Evolutionary conservation across 2,888 invertebrate genomes (phyloP), one percentile per base, ranked within the genome.

Genomic region (Ormyrus thymus): DNA sequence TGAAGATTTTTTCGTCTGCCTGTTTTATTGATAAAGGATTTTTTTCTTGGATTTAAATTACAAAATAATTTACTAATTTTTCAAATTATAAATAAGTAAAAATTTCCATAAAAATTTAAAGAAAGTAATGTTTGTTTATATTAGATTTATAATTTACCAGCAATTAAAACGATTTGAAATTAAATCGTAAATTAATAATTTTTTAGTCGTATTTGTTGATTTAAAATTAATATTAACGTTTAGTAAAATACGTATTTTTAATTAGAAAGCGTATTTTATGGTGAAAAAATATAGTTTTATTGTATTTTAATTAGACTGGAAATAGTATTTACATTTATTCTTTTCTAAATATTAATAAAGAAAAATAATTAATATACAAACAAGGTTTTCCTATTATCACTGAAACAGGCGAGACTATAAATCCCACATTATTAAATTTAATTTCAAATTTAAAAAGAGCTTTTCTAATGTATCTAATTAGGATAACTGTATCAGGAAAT

Each of bases 401-500:
- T 45, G 43, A 72, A 53, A 62, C 71, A 43, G 7, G 51, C 71
- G 51, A 72, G 53, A 53, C 6, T 15, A 8, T 10, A 13, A 13
- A 59, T 15, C 15, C 48, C 11, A 10, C 8, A 29, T 11, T 50
- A 8, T 71, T 50, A 6, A 51, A 51, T 56, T n/a, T 53, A 15
- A 46, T 10, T 62, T 53, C 53, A 43, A n/a, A 13, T 13, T 10
- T 7, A 7, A 53, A 29, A 46, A 64, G 43, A 65, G 53, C 45
- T 70, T 64, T 65, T 59, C 61, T 50, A 7, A 7, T 55, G 11
- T 69, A 46, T 56, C 3, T 29, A 56, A 76, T 48, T 62, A 68
- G 48, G 53, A 29, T 59, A 48, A 75, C 10, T 61, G 15, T 51
- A 75, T 61, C 65, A 53, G 10, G 68, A 11, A 46, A 68, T 76